These are phyloP conservation scores for Capreolus pygargus DNA, from an alignment of 2,113 vertebrate species.

Conservation along the genomic window DNA sequence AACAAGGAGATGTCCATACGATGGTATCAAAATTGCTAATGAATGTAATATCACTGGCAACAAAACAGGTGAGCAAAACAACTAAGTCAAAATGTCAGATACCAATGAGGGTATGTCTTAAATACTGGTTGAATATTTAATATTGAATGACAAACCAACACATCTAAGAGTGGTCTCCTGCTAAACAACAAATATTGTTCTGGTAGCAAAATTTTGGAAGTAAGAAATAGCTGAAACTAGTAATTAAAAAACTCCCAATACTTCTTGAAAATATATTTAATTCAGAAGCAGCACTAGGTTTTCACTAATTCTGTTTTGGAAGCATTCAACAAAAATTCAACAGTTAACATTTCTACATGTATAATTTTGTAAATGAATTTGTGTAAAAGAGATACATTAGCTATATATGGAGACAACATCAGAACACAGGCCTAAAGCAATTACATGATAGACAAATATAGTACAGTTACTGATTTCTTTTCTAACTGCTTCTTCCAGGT, in stretches of 20 bases:
- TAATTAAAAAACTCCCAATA: not conserved
- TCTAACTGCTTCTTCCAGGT: not conserved
- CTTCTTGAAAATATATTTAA: slow-evolving; percentile 11
- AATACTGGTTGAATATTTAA: not conserved
- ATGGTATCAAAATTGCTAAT: not conserved
- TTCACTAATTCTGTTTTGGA: not conserved
- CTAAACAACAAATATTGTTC: not conserved
- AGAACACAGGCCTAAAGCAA: not conserved
- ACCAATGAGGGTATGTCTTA: not conserved
- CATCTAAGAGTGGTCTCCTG: not conserved
- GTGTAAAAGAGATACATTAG: not conserved
- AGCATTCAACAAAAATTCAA: not conserved
- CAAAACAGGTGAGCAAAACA: not conserved
- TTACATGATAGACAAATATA: not conserved
- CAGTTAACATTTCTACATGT: not conserved
- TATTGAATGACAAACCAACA: not conserved
- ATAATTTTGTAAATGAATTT: not conserved
- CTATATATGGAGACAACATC: not conserved
- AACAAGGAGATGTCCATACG: not conserved
- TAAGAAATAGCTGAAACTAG: not conserved
- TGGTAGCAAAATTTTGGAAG: not conserved
- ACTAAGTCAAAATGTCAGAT: slow-evolving; percentile 7
- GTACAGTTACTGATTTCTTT: not conserved
- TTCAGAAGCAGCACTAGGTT: not conserved
- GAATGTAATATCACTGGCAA: not conserved